A percentile compares a stretch with the other conserved stretches of the same genome.
Evolutionary conservation across 2,113 vertebrate genomes (phyloP).

Genomic region (human): DNA sequence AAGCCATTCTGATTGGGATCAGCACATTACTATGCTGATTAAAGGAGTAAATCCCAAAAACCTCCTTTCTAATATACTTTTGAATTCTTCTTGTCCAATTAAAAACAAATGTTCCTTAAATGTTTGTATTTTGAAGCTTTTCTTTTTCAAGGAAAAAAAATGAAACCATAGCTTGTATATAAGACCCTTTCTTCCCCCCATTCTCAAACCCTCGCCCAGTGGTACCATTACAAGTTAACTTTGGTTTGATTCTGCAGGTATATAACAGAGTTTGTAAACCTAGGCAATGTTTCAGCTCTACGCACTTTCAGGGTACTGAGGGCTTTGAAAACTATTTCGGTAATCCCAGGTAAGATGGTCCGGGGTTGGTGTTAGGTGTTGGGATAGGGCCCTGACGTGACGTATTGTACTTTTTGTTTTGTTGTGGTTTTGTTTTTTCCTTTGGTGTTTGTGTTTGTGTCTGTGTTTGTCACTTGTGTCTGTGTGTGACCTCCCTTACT

Average conservation of each 20-base stretch:
- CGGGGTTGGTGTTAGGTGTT: slow-evolving; percentile 96
- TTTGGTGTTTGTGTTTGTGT: slow-evolving; percentile 86
- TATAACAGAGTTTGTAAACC: slow-evolving; percentile 99
- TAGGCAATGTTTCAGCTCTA: slow-evolving; percentile 99
- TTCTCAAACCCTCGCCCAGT: slow-evolving; percentile 70
- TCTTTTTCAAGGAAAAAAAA: slow-evolving; percentile 57
- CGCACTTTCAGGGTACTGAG: slow-evolving; percentile 99
- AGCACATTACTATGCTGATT: not conserved
- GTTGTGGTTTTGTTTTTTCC: slow-evolving; percentile 88
- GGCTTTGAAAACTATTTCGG: slow-evolving; percentile 99
- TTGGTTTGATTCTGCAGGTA: slow-evolving; percentile 99
- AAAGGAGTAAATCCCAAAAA: not conserved
- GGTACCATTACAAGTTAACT: slow-evolving; percentile 91
- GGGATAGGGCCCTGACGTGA: slow-evolving; percentile 95
- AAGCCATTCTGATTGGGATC: not conserved
- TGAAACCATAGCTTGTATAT: slow-evolving; percentile 68
- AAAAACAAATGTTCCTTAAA: not conserved
- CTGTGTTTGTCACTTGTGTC: slow-evolving; percentile 95
- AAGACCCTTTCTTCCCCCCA: slow-evolving; percentile 74
- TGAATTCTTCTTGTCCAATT: slow-evolving; percentile 9
- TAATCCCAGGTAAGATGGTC: slow-evolving; percentile 98
- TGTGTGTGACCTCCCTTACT: slow-evolving; percentile 99
- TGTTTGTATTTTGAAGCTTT: slow-evolving; percentile 62
- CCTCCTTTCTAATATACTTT: slow-evolving; percentile 13
- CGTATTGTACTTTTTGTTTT: slow-evolving; percentile 91